Evolutionary conservation across 2,797 vertebrate species (phyloP).

Genomic region (Esox lucius): DNA sequence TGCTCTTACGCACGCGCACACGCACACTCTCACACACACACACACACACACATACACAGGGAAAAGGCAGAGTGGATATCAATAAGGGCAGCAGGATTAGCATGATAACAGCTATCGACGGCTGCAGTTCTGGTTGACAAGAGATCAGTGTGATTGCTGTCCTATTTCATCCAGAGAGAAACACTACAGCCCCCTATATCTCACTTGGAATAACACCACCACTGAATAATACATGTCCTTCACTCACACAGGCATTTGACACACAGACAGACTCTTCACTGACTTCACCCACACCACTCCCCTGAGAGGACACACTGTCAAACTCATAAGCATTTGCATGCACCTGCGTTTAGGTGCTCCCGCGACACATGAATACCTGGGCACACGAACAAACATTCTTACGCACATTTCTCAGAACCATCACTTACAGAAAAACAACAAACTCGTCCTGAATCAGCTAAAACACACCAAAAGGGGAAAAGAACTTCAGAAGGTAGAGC

Average conservation of each 20-base stretch:
- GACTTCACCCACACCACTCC: neutral
- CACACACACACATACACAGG: slow-evolving; percentile 11
- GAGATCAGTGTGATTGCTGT: slow-evolving; percentile 17
- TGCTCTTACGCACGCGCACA: neutral
- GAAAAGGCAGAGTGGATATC: slow-evolving; percentile 23
- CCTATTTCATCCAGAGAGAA: slow-evolving; percentile 14
- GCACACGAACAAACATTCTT: neutral
- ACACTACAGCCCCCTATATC: slow-evolving; percentile 15
- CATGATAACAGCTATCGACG: slow-evolving; percentile 25
- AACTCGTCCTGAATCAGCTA: neutral
- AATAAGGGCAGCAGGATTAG: slow-evolving; percentile 21
- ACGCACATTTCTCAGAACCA: neutral
- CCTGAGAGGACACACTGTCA: neutral
- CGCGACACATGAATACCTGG: no score
- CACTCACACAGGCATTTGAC: slow-evolving; percentile 1
- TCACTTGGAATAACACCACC: slow-evolving; percentile 2
- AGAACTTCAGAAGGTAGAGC: neutral
- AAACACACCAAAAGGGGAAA: neutral
- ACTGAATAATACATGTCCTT: slow-evolving; percentile 21
- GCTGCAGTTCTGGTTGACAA: slow-evolving; percentile 1
- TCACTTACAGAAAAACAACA: neutral
- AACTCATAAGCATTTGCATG: neutral
- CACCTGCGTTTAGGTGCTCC: neutral
- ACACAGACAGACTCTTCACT: neutral
- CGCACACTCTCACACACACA: neutral